Evolutionary conservation across 1,140 invertebrate species (phyloP).

Genomic region (Helicoverpa armigera): DNA sequence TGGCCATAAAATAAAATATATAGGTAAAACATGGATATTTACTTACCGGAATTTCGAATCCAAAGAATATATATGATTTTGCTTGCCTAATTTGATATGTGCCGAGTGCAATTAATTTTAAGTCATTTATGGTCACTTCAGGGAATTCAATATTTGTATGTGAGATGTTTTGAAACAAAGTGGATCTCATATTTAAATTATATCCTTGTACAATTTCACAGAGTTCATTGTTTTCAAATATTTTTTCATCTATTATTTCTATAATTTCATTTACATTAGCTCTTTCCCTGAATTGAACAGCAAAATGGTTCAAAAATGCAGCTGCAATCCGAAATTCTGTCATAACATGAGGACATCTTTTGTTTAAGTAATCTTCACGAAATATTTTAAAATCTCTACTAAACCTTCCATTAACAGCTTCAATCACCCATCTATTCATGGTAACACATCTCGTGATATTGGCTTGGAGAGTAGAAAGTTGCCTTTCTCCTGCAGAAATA

Average conservation of each 20-base stretch:
- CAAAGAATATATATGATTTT: too few relatives aligned
- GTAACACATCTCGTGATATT: constrained; percentile 39
- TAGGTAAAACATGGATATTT: too few relatives aligned
- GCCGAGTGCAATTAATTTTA: too few relatives aligned
- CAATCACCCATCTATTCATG: constrained; percentile 48
- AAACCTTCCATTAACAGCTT: constrained; percentile 47
- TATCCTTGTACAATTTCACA: background rate
- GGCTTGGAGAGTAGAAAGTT: constrained; percentile 6
- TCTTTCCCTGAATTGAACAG: background rate
- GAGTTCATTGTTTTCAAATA: background rate
- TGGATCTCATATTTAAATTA: background rate
- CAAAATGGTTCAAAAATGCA: constrained; percentile 47
- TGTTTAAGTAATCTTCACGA: constrained; percentile 45
- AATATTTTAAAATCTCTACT: constrained; percentile 48
- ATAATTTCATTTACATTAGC: constrained; percentile 21
- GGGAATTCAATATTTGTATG: too few relatives aligned
- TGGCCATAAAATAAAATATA: too few relatives aligned
- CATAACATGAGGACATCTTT: constrained; percentile 20
- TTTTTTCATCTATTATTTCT: background rate
- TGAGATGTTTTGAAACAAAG: background rate
- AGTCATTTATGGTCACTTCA: too few relatives aligned
- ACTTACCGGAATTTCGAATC: too few relatives aligned
- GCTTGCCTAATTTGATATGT: too few relatives aligned
- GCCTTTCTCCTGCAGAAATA: background rate
- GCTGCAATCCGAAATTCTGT: constrained; percentile 43